Conservation (phyloP, 1,140 invertebrate species). For the Lepeophtheirus salmonis region DNA sequence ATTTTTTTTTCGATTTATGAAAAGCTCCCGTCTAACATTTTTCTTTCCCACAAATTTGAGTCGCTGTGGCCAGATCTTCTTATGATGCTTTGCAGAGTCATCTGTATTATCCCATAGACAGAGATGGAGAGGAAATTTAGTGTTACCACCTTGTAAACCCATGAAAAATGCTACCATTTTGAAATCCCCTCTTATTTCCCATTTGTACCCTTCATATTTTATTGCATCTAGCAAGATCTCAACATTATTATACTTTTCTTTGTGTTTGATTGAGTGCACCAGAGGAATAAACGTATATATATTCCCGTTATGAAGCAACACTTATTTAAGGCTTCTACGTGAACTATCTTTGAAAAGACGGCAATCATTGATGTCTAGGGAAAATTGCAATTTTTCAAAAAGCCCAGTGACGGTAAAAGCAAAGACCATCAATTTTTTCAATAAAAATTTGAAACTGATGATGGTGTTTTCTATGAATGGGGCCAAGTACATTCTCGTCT, state of each 20-base stretch:
- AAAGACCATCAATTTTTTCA: neutral
- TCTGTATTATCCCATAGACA: conserved; percentile 20
- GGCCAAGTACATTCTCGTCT: conserved; percentile 8
- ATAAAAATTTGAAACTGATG: neutral
- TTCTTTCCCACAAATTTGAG: conserved; percentile 20
- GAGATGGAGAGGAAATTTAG: conserved; percentile 25
- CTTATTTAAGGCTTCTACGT: conserved; percentile 13
- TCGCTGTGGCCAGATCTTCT: conserved; percentile 18
- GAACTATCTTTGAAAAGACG: conserved; percentile 15
- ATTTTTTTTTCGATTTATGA: conserved; percentile 18
- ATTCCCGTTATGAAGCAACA: conserved; percentile 17
- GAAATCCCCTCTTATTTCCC: conserved; percentile 15
- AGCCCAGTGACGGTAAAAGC: neutral
- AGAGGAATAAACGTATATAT: conserved; percentile 16
- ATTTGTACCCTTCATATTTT: conserved; percentile 19
- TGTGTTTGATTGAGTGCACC: conserved; percentile 17
- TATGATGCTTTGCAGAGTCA: conserved; percentile 17
- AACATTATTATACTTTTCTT: neutral
- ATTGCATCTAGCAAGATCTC: conserved; percentile 15
- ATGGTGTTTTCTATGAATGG: neutral
- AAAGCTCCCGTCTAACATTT: conserved; percentile 23
- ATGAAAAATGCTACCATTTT: conserved; percentile 23
- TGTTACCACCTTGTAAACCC: conserved; percentile 29
- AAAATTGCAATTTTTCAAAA: neutral
- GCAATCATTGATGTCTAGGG: neutral